Evolutionary conservation across 1,140 invertebrate species (phyloP).

Genomic region (Calliopsis andreniformis): DNA sequence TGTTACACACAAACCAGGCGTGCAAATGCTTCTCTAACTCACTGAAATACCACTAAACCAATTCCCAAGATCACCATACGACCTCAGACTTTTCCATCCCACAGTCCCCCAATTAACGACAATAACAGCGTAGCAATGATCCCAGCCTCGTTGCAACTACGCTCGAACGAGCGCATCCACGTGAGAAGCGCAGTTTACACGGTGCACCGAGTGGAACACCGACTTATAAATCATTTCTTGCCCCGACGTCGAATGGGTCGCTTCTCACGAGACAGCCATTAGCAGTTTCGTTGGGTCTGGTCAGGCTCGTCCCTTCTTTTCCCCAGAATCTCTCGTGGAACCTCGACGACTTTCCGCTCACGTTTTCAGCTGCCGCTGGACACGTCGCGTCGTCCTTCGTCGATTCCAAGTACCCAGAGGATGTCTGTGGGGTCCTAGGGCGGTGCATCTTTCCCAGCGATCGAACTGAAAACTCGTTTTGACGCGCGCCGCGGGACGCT

Average conservation of each 20-base stretch:
- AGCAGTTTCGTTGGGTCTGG: constrained; percentile 48
- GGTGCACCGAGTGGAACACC: constrained; percentile 16
- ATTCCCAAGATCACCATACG: no score
- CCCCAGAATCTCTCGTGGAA: neutral
- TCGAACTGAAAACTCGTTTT: constrained; percentile 39
- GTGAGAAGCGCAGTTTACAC: constrained; percentile 25
- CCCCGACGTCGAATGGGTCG: constrained; percentile 44
- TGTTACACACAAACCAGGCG: no score
- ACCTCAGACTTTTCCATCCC: no score
- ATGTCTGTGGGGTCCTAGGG: constrained; percentile 17
- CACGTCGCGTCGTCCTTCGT: neutral
- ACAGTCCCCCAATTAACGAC: no score
- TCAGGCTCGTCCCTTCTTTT: constrained; percentile 9
- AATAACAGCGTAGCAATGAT: no score
- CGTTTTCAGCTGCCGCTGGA: constrained; percentile 17
- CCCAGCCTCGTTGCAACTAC: no score
- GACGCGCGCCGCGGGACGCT: constrained; percentile 30
- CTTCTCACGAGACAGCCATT: constrained; percentile 56
- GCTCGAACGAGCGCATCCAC: neutral
- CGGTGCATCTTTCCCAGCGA: constrained; percentile 19
- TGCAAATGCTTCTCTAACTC: no score
- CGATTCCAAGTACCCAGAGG: neutral
- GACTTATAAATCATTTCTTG: constrained; percentile 62
- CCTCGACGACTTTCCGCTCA: constrained; percentile 37
- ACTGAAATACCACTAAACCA: no score